Evolutionary conservation across 2,888 invertebrate species (phyloP), one percentile per base, ranked within the genome.

Genomic region (Torymus auratus): DNA sequence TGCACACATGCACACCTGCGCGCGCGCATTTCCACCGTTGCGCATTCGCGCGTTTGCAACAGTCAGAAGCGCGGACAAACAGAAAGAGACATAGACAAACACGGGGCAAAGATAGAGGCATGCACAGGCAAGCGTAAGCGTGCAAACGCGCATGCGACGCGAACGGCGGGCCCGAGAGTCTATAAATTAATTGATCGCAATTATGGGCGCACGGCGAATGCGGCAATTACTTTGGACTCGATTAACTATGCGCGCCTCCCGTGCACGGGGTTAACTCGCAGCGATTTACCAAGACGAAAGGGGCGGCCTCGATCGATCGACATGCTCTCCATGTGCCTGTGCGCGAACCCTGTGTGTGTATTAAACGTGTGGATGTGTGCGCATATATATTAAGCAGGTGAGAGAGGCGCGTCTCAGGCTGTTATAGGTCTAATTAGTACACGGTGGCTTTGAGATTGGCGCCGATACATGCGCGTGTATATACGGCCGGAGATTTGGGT

Each of bases 211-310:
- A 82, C 28, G 28, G 77, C 83, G 85, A 86, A 86, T 85, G 85
- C 82, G 80, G 87, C 88, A 88, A 89, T 89, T 89, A 89, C 86
- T 85, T 86, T 84, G 83, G 84, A 88, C 88, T 87, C 86, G 89
- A 88, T 89, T 87, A 88, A 87, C 86, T 86, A 85, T 83, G 84
- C 82, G 56, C 68, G 28, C 28, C 28, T 28, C 28, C 7, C 28
- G 28, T 2, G 28, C 28, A 69, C 55, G 28, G 23, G 62, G 70
- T 81, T 70, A 71, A 70, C 53, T 76, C 64, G 68, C 69, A 23
- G 41, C 71, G 52, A 78, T 74, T 74, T 78, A 67, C 70, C 61
- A 76, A 80, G 67, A 75, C 64, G 58, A 74, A 13, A 53, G n/a
- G 62, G 62, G 11, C 0, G 2, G 2, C 41, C 64, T n/a, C 71